These are phyloP conservation scores for Cremastobaeus sp. DNA, from an alignment of 2,888 invertebrate species.

Conservation along the genomic window DNA sequence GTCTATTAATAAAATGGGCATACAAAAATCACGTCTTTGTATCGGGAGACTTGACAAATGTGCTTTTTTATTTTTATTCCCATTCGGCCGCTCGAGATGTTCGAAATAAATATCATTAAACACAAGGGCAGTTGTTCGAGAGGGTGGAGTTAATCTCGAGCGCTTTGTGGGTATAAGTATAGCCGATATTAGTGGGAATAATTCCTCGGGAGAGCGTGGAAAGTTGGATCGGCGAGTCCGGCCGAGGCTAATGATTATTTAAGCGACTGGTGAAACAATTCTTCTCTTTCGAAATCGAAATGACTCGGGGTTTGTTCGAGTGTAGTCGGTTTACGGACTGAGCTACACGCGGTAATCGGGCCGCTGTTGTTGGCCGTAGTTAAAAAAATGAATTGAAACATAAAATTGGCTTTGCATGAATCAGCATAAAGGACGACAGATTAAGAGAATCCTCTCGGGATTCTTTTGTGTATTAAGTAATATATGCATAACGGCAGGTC, in stretches of 20 bases:
- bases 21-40: conserved; percentile 24
- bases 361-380: conserved; percentile 9
- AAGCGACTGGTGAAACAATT: neutral
- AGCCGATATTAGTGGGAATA: conserved; percentile 28
- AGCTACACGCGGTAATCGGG: neutral
- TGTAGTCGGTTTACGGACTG: too few relatives aligned
- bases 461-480: conserved; percentile 53
- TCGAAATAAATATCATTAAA: conserved; percentile 37
- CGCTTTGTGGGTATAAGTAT: conserved; percentile 23
- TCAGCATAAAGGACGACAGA: conserved; percentile 51
- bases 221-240: conserved; percentile 9
- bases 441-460: conserved; percentile 50
- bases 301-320: too few relatives aligned
- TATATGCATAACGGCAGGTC: conserved; percentile 53
- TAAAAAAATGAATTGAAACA: conserved; percentile 42
- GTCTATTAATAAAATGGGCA: conserved; percentile 30
- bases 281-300: neutral
- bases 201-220: conserved; percentile 21
- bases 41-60: conserved; percentile 33
- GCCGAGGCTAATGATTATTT: conserved; percentile 17
- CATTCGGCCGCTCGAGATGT: neutral
- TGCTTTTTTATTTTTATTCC: conserved; percentile 9
- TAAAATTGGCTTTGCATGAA: conserved; percentile 55
- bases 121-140: conserved; percentile 35
- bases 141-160: conserved; percentile 24